These are phyloP conservation scores for Leucophenga varia DNA, from an alignment of 1,140 invertebrate species.

Conservation along the genomic window DNA sequence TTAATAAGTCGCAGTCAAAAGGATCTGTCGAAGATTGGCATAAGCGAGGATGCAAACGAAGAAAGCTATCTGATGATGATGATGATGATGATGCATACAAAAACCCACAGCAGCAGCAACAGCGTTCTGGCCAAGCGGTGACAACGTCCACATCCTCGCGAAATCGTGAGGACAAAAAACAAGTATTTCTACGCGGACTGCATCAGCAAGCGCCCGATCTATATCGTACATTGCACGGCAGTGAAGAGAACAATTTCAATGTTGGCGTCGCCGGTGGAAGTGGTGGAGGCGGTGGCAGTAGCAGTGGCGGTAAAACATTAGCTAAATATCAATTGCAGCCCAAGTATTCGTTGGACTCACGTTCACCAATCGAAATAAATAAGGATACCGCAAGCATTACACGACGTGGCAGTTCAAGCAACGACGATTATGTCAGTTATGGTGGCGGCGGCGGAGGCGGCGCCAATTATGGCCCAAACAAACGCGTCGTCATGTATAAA, in stretches of 20 bases:
- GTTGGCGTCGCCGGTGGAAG: constrained; percentile 58
- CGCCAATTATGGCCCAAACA: constrained; percentile 63
- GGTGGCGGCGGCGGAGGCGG: constrained; percentile 63
- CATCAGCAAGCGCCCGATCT: constrained; percentile 74
- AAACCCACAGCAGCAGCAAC: neutral
- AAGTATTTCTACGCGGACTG: constrained; percentile 70
- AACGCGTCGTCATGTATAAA: constrained; percentile 20
- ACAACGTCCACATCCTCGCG: neutral
- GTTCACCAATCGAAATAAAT: constrained; percentile 47
- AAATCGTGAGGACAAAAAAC: constrained; percentile 61
- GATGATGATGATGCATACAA: constrained; percentile 18
- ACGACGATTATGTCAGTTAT: constrained; percentile 69
- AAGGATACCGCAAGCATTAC: constrained; percentile 57
- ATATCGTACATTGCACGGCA: constrained; percentile 69
- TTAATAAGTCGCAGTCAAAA: constrained; percentile 79
- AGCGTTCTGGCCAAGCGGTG: constrained; percentile 1
- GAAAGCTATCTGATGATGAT: constrained; percentile 19
- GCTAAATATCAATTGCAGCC: constrained; percentile 36
- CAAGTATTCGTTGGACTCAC: constrained; percentile 44
- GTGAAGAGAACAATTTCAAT: no score
- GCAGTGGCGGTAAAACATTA: constrained; percentile 4
- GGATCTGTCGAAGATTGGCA: constrained; percentile 64
- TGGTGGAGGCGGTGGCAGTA: constrained; percentile 24
- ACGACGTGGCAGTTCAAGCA: constrained; percentile 63
- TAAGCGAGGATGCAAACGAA: constrained; percentile 30